Evolutionary conservation across 2,797 vertebrate genomes (phyloP), one percentile per base, ranked within the genome.

Genomic region (Myotis vivesi): DNA sequence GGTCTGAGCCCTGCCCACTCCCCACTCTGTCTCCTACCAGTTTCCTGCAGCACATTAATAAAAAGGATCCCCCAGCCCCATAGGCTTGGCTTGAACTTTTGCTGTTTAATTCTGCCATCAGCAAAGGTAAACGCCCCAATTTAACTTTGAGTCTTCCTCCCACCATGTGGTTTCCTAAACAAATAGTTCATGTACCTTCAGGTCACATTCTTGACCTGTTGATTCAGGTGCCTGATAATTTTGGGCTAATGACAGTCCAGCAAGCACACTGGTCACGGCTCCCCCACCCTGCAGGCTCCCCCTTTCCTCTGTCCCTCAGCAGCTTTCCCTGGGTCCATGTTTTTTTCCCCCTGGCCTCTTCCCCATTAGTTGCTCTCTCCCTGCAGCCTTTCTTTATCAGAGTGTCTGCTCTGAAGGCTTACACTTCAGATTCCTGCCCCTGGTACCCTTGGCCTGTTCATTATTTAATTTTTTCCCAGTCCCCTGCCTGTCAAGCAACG

Each of bases 171-270:
- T 95, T 97, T 96, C 96, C 94, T 94, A 77, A 69, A 94, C 94
- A 95, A 94, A 94, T 7, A 1, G 8, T 84, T 88, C 23, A 36
- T 87, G 82, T 33, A 15, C 66, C 19, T 76, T 77, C 46, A 71
- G 96, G 89, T 79, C 89, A 96, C 94, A 88, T 92, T 96, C 92
- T 88, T 92, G 81, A 92, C 91, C 97, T 97, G 95, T 91, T 97
- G 73, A 94, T 96, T 95, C 82, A 95, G 91, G 75, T 96, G 91
- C 93, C 92, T 89, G 82, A 97, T 85, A 76, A 92, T 86, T 91
- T 94, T 62, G 92, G 87, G 64, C 81, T 83, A 72, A 93, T 46
- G 68, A 94, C 64, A 51, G 81, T 25, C 44, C 46, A 20, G 59
- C 1, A 16, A 16, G 62, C 76, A 36, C n/a, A 5, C 25, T 36